phyloP scores from a whole-genome alignment of 2,113 vertebrate species.

The Arvicanthis niloticus region DNA sequence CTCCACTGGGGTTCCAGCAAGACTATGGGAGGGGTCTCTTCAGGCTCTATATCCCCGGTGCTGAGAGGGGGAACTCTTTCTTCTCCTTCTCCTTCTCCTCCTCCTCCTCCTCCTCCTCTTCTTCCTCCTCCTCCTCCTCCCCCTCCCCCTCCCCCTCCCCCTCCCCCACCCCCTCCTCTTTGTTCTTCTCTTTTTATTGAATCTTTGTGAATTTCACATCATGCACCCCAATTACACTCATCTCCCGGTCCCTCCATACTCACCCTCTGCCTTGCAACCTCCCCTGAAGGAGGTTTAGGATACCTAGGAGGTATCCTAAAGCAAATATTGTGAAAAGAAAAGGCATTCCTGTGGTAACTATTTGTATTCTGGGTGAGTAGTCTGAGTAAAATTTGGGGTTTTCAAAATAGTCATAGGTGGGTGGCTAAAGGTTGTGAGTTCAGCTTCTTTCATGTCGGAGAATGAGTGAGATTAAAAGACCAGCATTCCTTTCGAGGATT shows the following conservation, averaged over 20 bases:
- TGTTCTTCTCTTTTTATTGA: neutral
- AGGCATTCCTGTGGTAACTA: neutral
- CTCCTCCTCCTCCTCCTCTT: too few relatives aligned
- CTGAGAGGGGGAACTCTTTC: neutral
- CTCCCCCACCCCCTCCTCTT: too few relatives aligned
- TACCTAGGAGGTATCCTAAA: neutral
- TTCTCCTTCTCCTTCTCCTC: neutral
- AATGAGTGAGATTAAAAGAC: neutral
- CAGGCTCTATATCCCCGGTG: too few relatives aligned
- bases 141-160: too few relatives aligned
- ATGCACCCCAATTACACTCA: neutral
- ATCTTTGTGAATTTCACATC: neutral
- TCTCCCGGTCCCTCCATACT: neutral
- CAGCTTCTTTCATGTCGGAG: neutral
- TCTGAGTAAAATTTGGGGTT: constrained; percentile 51
- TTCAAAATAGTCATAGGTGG: neutral
- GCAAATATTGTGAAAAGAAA: constrained; percentile 6
- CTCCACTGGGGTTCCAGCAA: too few relatives aligned
- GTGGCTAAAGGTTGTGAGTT: constrained; percentile 21
- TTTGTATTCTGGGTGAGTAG: constrained; percentile 50
- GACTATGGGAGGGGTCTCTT: too few relatives aligned
- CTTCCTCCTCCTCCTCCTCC: too few relatives aligned
- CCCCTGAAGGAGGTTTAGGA: neutral
- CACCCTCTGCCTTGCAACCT: neutral
- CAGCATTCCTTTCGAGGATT: constrained; percentile 12